These are phyloP conservation scores for Prochilodus magdalenae DNA, from an alignment of 2,113 vertebrate species.

Conservation along the genomic window DNA sequence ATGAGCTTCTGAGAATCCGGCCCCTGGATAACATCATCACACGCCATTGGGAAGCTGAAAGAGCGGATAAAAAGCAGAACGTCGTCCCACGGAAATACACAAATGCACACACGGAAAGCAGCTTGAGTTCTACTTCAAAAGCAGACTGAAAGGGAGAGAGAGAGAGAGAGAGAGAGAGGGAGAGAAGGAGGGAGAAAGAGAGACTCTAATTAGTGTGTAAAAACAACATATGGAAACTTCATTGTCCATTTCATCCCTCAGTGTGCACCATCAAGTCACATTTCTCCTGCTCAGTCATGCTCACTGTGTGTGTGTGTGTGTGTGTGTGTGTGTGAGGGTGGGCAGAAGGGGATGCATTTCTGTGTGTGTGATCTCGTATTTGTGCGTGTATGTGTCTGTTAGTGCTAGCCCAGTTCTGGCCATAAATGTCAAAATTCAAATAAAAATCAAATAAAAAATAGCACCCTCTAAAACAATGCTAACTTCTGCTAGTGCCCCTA, in stretches of 20 bases:
- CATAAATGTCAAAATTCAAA: too few relatives aligned
- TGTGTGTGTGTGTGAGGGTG: constrained; percentile 58
- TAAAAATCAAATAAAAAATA: too few relatives aligned
- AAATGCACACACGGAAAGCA: too few relatives aligned
- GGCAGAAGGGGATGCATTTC: constrained; percentile 13
- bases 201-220: constrained; percentile 89
- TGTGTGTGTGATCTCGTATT: constrained; percentile 55
- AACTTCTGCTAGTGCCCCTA: too few relatives aligned
- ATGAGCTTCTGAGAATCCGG: too few relatives aligned
- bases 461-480: too few relatives aligned
- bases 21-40: too few relatives aligned
- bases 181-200: constrained; percentile 79
- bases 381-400: constrained; percentile 62
- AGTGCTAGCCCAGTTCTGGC: too few relatives aligned
- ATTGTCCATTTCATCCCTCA: constrained; percentile 90
- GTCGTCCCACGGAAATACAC: too few relatives aligned
- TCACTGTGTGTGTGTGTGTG: constrained; percentile 64
- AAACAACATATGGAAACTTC: constrained; percentile 92
- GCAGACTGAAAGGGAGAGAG: background rate
- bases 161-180: background rate
- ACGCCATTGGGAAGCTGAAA: background rate
- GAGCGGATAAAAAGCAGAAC: background rate
- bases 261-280: constrained; percentile 82
- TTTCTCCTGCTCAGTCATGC: constrained; percentile 80
- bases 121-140: too few relatives aligned